These are phyloP conservation scores for Papilio polytes DNA, from an alignment of 1,140 invertebrate species.

Conservation along the genomic window DNA sequence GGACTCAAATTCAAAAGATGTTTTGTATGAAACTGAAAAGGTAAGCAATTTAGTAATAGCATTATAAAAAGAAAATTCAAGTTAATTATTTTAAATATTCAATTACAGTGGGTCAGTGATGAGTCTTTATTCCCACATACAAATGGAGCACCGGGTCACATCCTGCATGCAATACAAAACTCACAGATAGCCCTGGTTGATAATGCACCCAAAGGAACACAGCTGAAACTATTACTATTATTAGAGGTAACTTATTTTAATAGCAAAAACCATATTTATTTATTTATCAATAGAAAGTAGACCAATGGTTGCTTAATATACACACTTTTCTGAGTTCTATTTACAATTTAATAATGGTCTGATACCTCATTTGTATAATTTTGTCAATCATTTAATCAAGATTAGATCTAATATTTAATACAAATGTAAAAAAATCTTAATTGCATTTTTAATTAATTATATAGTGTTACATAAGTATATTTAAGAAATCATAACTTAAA, in stretches of 20 bases:
- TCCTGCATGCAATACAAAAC: conserved; percentile 88
- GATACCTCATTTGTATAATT: background rate
- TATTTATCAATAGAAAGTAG: background rate
- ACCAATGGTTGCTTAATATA: background rate
- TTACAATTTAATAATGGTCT: background rate
- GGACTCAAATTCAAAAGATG: conserved; percentile 49
- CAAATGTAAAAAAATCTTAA: background rate
- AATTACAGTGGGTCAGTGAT: conserved; percentile 88
- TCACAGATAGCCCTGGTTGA: conserved; percentile 90
- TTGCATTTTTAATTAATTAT: too few relatives aligned
- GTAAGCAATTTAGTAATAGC: conserved; percentile 50
- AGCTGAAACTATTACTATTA: conserved; percentile 93
- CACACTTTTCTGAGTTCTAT: too few relatives aligned
- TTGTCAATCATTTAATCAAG: background rate
- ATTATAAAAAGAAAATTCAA: background rate
- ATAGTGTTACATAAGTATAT: background rate
- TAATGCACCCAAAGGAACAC: conserved; percentile 92
- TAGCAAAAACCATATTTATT: background rate
- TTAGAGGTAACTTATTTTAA: conserved; percentile 84
- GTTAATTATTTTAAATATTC: conserved; percentile 20
- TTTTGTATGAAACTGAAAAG: conserved; percentile 62
- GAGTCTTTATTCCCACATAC: conserved; percentile 87
- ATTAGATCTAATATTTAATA: background rate
- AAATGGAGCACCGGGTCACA: conserved; percentile 87
- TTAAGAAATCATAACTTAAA: background rate